phyloP scores from a whole-genome alignment of 2,888 invertebrate genomes.

The Germaria angustata region DNA sequence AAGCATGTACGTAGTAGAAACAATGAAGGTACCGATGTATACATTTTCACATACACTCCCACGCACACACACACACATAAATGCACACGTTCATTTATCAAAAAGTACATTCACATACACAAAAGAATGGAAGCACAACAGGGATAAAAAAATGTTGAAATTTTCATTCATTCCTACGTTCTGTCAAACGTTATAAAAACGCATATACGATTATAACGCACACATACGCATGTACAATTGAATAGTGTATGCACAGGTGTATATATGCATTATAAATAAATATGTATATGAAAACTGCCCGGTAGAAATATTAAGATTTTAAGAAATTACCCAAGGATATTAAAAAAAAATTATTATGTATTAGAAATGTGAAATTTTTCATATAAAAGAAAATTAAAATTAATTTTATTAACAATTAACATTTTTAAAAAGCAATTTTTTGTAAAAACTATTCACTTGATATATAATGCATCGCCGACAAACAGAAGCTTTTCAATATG shows the following conservation, averaged over 20 bases:
- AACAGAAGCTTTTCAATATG: too few species aligned
- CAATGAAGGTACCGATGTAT: conserved; percentile 1
- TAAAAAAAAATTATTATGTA: too few species aligned
- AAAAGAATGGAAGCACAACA: neutral
- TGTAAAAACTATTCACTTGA: too few species aligned
- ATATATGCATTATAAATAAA: too few species aligned
- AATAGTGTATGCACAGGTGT: too few species aligned
- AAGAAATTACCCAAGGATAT: too few species aligned
- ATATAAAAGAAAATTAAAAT: too few species aligned
- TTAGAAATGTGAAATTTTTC: too few species aligned
- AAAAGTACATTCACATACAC: neutral
- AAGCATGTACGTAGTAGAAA: neutral
- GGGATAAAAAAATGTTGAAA: conserved; percentile 48
- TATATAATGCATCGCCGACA: too few species aligned
- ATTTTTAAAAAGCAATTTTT: too few species aligned
- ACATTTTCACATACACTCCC: neutral
- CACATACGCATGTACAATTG: neutral
- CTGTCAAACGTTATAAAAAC: conserved; percentile 18
- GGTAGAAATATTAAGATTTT: too few species aligned
- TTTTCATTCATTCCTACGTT: conserved; percentile 32
- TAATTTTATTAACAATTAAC: too few species aligned
- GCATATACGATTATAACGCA: neutral
- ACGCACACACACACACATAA: neutral
- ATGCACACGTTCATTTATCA: neutral
- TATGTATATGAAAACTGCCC: neutral